Percentiles rank a stretch among this genome's conserved stretches.
Evolutionary conservation across 1,140 invertebrate species (phyloP).

Genomic region (Orius insidiosus): DNA sequence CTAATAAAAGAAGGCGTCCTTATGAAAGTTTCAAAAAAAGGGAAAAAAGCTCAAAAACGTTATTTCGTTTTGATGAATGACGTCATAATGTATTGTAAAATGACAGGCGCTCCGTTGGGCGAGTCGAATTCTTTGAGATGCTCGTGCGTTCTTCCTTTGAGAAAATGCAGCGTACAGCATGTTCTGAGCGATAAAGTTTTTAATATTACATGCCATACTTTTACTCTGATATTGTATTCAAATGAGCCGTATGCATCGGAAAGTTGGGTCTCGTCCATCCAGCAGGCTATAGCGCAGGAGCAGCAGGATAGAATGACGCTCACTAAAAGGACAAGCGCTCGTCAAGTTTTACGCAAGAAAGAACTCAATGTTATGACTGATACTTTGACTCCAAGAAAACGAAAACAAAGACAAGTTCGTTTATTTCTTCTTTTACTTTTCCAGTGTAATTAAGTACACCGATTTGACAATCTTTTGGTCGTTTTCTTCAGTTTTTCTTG

Average conservation of each 20-base stretch:
- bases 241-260: constrained; percentile 31
- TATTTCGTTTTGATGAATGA: constrained; percentile 35
- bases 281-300: constrained; percentile 31
- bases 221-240: constrained; percentile 37
- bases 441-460: too few species aligned
- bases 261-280: constrained; percentile 35
- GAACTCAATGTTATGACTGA: constrained; percentile 21
- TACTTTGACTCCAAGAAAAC: constrained; percentile 11
- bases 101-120: constrained; percentile 23
- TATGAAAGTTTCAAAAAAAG: constrained; percentile 31
- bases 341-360: constrained; percentile 34
- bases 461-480: too few species aligned
- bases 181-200: constrained; percentile 34
- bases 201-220: constrained; percentile 35
- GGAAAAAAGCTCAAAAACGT: constrained; percentile 22
- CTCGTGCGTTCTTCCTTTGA: constrained; percentile 38
- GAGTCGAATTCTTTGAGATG: constrained; percentile 28
- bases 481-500: too few species aligned
- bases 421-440: too few species aligned
- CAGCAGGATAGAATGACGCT: constrained; percentile 37
- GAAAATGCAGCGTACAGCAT: constrained; percentile 37
- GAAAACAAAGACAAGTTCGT: constrained; percentile 10
- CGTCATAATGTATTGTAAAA: constrained; percentile 43
- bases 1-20: constrained; percentile 51
- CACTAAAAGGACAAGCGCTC: constrained; percentile 38